Percentiles rank a stretch among this genome's conserved stretches.
Conservation (phyloP, 1,140 invertebrate species). For the Calosoma granatense region DNA sequence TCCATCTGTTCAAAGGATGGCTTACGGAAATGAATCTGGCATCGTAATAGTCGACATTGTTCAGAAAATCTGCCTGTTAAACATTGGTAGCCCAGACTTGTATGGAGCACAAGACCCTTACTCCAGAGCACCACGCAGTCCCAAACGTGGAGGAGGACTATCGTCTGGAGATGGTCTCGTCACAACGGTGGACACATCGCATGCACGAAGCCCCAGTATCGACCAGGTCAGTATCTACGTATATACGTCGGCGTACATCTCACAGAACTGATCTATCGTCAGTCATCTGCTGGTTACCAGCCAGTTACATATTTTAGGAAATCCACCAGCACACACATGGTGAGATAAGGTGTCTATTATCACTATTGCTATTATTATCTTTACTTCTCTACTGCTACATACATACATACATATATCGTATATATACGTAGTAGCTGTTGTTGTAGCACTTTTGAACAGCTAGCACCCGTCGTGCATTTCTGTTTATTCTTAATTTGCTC, state of each 20-base stretch:
- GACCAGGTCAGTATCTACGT: conserved; percentile 65
- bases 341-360: too few relatives aligned
- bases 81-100: conserved; percentile 73
- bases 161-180: conserved; percentile 18
- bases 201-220: conserved; percentile 75
- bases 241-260: too few relatives aligned
- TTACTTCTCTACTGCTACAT: too few relatives aligned
- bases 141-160: conserved; percentile 47
- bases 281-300: too few relatives aligned
- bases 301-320: too few relatives aligned
- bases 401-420: too few relatives aligned
- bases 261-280: too few relatives aligned
- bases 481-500: conserved; percentile 5
- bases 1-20: conserved; percentile 60
- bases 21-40: conserved; percentile 92
- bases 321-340: too few relatives aligned
- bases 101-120: conserved; percentile 84
- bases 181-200: conserved; percentile 34
- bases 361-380: too few relatives aligned
- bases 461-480: neutral
- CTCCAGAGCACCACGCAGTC: conserved; percentile 72
- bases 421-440: too few relatives aligned
- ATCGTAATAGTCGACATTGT: conserved; percentile 90
- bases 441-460: neutral
- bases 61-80: conserved; percentile 81